These are phyloP conservation scores for Slavum lentiscoides DNA, from an alignment of 2,888 invertebrate species.

Conservation along the genomic window DNA sequence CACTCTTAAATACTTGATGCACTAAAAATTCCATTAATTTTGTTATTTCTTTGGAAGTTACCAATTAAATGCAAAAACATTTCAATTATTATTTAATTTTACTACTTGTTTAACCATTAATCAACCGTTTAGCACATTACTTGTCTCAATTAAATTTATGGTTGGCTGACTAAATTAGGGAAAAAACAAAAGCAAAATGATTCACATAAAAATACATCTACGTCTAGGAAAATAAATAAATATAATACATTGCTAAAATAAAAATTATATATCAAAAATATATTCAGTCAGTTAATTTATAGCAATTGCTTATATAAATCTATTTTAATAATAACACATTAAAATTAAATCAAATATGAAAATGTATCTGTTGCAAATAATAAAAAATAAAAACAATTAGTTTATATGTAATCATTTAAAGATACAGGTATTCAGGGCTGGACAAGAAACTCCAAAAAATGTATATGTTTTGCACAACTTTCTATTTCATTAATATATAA, in stretches of 20 bases:
- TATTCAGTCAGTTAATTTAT: not conserved
- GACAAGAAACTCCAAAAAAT: no score
- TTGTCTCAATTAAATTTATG: not conserved
- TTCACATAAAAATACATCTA: not conserved
- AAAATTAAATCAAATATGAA: not conserved
- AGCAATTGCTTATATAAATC: not conserved
- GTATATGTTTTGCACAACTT: no score
- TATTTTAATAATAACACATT: no score
- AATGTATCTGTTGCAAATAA: not conserved
- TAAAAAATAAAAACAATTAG: not conserved
- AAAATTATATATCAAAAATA: not conserved
- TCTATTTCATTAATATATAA: no score
- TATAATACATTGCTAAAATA: not conserved
- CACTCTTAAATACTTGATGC: constrained; percentile 89
- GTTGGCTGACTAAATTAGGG: not conserved
- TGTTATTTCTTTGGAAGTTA: not conserved
- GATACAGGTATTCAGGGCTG: not conserved
- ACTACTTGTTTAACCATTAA: not conserved
- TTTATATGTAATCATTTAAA: not conserved
- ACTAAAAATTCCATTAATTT: constrained; percentile 65
- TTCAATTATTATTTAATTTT: not conserved
- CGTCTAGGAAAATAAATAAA: not conserved
- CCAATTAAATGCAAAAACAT: not conserved
- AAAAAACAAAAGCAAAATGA: not conserved
- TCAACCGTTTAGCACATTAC: not conserved